A percentile compares a stretch with the other conserved stretches of the same genome.
These are phyloP conservation scores for Onychostoma macrolepis DNA, from an alignment of 2,113 vertebrate species.

Conservation along the genomic window DNA sequence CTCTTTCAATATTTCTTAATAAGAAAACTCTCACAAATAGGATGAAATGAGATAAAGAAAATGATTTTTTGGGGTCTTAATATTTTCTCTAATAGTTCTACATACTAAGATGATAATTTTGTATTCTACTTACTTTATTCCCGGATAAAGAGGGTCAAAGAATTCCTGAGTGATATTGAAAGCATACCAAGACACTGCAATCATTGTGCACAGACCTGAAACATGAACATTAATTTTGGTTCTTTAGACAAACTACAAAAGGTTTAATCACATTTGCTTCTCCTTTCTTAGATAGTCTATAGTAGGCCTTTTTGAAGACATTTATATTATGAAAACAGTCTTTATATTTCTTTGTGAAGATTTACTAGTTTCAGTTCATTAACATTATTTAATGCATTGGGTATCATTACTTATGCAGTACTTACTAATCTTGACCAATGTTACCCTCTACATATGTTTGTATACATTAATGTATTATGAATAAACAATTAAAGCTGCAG, in stretches of 20 bases:
- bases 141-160: conserved; percentile 80
- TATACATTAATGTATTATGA: no score
- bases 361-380: no score
- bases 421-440: no score
- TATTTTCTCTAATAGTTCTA: not conserved
- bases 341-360: no score
- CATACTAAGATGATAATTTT: not conserved
- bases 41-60: not conserved
- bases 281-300: not conserved
- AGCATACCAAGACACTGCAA: conserved; percentile 87
- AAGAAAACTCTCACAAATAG: not conserved
- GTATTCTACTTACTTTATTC: conserved; percentile 82
- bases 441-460: no score
- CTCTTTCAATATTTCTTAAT: not conserved
- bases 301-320: not conserved
- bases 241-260: not conserved
- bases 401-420: no score
- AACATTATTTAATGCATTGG: no score
- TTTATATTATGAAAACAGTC: not conserved
- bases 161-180: conserved; percentile 84
- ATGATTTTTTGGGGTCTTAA: not conserved
- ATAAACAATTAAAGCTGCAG: no score
- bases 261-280: not conserved
- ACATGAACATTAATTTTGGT: not conserved
- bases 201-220: conserved; percentile 82